Percentiles rank a stretch among this genome's conserved stretches.
phyloP scores from a whole-genome alignment of 2,797 vertebrate species.

The Coendou prehensilis region DNA sequence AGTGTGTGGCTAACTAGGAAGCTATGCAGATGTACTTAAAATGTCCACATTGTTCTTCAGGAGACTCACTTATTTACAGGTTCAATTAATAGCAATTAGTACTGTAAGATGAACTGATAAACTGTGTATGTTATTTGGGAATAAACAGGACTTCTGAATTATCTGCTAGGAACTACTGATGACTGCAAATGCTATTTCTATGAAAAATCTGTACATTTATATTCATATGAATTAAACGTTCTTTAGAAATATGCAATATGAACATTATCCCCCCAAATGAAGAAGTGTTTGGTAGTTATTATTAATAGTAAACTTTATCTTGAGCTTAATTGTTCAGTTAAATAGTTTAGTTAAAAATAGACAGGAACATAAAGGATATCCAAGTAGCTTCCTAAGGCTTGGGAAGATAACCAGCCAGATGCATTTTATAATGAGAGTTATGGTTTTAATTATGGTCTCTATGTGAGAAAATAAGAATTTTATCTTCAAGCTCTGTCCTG shows the following conservation, averaged over 20 bases:
- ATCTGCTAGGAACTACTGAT: neutral
- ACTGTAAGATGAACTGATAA: neutral
- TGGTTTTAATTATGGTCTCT: neutral
- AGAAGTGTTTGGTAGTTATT: slow-evolving; percentile 12
- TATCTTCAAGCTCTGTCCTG: neutral
- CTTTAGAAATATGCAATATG: neutral
- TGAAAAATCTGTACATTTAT: slow-evolving; percentile 20
- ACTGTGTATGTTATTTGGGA: neutral
- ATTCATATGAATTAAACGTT: slow-evolving; percentile 59
- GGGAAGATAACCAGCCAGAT: neutral
- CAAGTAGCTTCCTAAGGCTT: neutral
- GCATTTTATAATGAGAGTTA: neutral
- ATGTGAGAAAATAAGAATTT: slow-evolving; percentile 33
- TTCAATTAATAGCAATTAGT: neutral
- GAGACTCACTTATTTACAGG: neutral
- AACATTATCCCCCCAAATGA: slow-evolving; percentile 5
- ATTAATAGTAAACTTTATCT: neutral
- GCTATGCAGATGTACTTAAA: neutral
- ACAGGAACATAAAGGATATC: neutral
- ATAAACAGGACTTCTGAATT: slow-evolving; percentile 51
- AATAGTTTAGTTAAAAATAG: slow-evolving; percentile 7
- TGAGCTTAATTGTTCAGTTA: slow-evolving; percentile 19
- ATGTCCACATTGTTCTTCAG: neutral
- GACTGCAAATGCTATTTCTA: slow-evolving; percentile 32
- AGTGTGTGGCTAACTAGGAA: neutral